Evolutionary conservation across 2,113 vertebrate species (phyloP).

Genomic region (Oxygymnocypris stewartii): DNA sequence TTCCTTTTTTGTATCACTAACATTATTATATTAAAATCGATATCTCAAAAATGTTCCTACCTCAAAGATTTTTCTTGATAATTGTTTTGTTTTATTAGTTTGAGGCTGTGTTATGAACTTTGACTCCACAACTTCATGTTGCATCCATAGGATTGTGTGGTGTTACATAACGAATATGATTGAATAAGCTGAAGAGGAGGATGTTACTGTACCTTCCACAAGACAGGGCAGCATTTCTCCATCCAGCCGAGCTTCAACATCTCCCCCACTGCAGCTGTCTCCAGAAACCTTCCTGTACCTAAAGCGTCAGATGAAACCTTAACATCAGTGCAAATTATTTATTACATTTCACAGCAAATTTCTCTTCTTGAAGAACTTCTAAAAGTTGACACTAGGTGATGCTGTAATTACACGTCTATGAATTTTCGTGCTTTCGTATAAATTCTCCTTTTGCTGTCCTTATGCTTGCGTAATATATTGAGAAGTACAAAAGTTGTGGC

Average conservation of each 20-base stretch:
- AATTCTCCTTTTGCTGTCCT: background rate
- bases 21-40: too few relatives aligned
- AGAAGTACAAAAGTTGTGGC: background rate
- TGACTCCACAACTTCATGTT: background rate
- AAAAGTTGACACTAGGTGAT: slow-evolving; percentile 54
- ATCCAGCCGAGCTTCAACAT: slow-evolving; percentile 87
- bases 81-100: background rate
- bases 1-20: background rate
- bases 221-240: slow-evolving; percentile 93
- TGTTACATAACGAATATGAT: background rate
- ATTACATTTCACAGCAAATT: background rate
- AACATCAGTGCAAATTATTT: background rate
- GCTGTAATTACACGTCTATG: slow-evolving; percentile 36
- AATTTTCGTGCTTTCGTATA: background rate
- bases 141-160: background rate
- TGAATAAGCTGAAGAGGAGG: background rate
- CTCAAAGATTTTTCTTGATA: too few relatives aligned
- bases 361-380: background rate
- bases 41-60: too few relatives aligned
- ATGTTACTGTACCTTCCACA: slow-evolving; percentile 79
- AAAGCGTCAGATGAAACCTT: slow-evolving; percentile 31
- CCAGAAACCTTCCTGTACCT: slow-evolving; percentile 96
- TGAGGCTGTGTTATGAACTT: background rate
- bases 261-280: slow-evolving; percentile 92
- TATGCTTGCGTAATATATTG: background rate